phyloP scores from a whole-genome alignment of 1,140 invertebrate species.

The Pseudomyrmex gracilis region DNA sequence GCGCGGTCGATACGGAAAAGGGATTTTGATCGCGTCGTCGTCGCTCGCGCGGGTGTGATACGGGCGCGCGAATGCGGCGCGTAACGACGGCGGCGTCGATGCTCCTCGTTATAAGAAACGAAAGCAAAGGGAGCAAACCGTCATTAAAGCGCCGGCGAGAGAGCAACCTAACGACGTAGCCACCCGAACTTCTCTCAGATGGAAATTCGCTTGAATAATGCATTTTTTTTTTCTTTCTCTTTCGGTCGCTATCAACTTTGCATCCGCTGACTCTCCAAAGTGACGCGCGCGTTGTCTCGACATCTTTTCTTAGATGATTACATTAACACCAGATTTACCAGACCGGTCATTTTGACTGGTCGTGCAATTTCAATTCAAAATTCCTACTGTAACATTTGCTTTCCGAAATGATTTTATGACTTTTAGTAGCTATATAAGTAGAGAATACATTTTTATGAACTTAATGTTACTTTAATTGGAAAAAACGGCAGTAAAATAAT shows the following conservation, averaged over 20 bases:
- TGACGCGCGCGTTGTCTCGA: conserved; percentile 1
- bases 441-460: too few relatives aligned
- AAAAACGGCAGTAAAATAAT: too few relatives aligned
- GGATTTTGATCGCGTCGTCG: conserved; percentile 22
- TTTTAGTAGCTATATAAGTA: too few relatives aligned
- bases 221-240: conserved; percentile 80
- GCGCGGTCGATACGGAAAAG: conserved; percentile 36
- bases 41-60: conserved; percentile 53
- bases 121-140: conserved; percentile 82
- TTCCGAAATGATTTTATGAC: too few relatives aligned
- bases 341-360: too few relatives aligned
- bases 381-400: too few relatives aligned
- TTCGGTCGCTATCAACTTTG: conserved; percentile 70
- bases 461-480: too few relatives aligned
- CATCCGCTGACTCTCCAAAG: conserved; percentile 51
- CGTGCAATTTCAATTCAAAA: too few relatives aligned
- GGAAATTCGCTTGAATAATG: conserved; percentile 84
- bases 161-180: conserved; percentile 83
- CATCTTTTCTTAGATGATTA: neutral
- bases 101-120: conserved; percentile 78
- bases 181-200: conserved; percentile 81
- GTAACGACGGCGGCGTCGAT: conserved; percentile 72
- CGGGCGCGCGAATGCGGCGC: conserved; percentile 22
- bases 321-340: too few relatives aligned
- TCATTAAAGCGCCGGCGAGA: conserved; percentile 83